Evolutionary conservation across 2,888 invertebrate species (phyloP), one percentile per base, ranked within the genome.

Genomic region (Acrobasis consociella): DNA sequence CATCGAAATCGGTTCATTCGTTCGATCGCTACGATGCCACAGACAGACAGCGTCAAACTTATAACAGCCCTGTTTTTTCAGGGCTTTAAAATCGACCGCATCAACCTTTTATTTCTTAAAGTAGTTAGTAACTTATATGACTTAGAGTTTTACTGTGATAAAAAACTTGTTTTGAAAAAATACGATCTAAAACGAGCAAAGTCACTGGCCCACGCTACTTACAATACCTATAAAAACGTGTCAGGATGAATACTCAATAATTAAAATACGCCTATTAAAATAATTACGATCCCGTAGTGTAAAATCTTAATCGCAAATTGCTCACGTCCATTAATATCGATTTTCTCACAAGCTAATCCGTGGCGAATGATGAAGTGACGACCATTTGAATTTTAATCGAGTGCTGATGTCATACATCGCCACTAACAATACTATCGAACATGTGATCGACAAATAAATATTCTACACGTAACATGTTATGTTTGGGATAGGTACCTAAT

Each of bases 281-380:
- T 56, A 56, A 56, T 56, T 56, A 46, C 5, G 22, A 46, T 15
- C 11, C 9, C 15, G 38, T 56, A 46, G 56, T 56, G 56, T 56
- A 56, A 60, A 60, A 60, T 60, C 9, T 16, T 38, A 62, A 62
- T 62, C 37, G 62, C 17, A 55, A 55, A 62, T 55, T 55, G 53
- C 38, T 61, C 55, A 62, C 55, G 42, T 58, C 31, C 59, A 60
- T 46, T 59, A 53, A 46, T 55, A 53, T 22, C 50, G 49, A 55
- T 64, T 51, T 50, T 56, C 60, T 58, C 31, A 61, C 53, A 55
- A 22, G 17, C 49, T 49, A 62, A 55, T 55, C 62, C 55, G 62
- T 53, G 55, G 49, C 62, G 62, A 62, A 62, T 62, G 62, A 62
- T 62, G 49, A 49, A 55, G 55, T 62, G 53, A 49, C 55, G 62